A percentile compares a stretch with the other conserved stretches of the same genome.
Evolutionary conservation across 1,140 invertebrate species (phyloP).

Genomic region (Berghia stephanieae): DNA sequence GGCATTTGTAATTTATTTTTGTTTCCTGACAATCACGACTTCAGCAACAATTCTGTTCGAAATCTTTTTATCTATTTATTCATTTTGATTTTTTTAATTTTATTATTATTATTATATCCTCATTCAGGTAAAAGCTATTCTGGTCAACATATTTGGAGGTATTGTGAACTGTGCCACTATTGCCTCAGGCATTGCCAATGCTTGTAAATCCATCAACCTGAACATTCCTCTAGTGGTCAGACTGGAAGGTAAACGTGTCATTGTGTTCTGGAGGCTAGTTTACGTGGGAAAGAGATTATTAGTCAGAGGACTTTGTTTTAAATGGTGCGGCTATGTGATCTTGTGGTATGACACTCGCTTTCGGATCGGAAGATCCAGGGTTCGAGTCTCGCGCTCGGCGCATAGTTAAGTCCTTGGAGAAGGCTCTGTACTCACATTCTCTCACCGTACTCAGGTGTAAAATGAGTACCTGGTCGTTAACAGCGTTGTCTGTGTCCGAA

Average conservation of each 20-base stretch:
- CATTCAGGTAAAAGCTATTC: constrained; percentile 84
- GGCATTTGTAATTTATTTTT: no score
- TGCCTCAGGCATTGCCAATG: constrained; percentile 92
- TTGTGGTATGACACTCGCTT: not conserved
- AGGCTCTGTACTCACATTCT: not conserved
- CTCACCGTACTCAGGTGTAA: no score
- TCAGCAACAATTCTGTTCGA: not conserved
- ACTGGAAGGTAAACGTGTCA: constrained; percentile 94
- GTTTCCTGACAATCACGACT: not conserved
- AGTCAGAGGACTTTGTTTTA: no score
- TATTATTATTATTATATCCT: constrained; percentile 19
- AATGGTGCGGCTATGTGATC: not conserved
- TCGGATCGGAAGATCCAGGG: not conserved
- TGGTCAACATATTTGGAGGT: constrained; percentile 99
- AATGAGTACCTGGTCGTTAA: no score
- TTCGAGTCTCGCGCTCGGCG: not conserved
- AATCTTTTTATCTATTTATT: no score
- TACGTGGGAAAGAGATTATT: no score
- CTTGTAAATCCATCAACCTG: constrained; percentile 82
- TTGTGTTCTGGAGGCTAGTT: no score
- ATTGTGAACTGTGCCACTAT: constrained; percentile 99
- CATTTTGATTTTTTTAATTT: not conserved
- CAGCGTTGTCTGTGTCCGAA: no score
- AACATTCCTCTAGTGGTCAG: constrained; percentile 91
- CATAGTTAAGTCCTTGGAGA: not conserved